Conservation (phyloP, 2,113 vertebrate genomes). For the Barnardius zonarius region DNA sequence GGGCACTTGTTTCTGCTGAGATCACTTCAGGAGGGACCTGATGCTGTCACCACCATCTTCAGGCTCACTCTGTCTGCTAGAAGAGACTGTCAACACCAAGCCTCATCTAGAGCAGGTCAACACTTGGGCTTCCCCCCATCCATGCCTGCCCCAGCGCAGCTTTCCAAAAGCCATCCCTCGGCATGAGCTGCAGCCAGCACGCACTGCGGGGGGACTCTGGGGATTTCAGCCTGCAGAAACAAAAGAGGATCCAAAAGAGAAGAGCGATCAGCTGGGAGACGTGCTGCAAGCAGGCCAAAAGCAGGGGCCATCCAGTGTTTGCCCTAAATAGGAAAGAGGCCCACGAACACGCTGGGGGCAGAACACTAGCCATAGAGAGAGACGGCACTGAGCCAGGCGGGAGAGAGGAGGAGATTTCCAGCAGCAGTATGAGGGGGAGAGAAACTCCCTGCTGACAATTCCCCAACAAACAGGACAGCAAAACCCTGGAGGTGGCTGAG, state of each 20-base stretch:
- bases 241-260: neutral
- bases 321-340: constrained; percentile 46
- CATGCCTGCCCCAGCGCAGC: neutral
- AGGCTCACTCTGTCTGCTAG: neutral
- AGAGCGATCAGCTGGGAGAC: neutral
- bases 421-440: neutral
- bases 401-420: neutral
- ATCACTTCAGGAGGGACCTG: neutral
- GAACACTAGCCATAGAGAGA: neutral
- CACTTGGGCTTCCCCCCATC: neutral
- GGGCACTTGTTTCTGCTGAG: neutral
- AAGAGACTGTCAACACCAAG: neutral
- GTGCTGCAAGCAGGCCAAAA: neutral
- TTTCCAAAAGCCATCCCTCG: neutral
- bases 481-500: neutral
- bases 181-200: neutral
- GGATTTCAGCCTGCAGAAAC: neutral
- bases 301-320: neutral
- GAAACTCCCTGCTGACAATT: neutral
- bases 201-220: accelerated
- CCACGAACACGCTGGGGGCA: neutral
- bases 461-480: neutral
- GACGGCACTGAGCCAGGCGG: neutral
- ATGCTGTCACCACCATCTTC: neutral
- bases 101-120: neutral